These are phyloP conservation scores for Trochalopteron elliotii DNA, from an alignment of 2,113 vertebrate genomes.

Conservation along the genomic window DNA sequence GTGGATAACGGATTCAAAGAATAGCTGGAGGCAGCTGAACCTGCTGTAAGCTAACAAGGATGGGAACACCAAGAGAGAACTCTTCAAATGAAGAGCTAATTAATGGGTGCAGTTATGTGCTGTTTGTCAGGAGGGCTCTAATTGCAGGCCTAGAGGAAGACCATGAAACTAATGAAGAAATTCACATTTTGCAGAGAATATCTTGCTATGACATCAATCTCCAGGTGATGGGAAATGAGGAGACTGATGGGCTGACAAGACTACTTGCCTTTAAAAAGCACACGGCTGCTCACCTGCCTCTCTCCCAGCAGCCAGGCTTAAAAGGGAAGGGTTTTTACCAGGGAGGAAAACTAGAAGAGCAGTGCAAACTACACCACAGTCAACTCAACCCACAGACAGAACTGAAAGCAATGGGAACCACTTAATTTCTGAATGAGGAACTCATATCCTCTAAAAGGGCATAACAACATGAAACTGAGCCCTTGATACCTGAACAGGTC, in stretches of 20 bases:
- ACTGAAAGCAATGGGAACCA: neutral
- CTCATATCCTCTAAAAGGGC: neutral
- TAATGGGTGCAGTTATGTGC: neutral
- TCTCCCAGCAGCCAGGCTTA: neutral
- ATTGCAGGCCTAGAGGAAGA: conserved; percentile 17
- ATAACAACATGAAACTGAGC: neutral
- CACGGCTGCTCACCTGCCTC: neutral
- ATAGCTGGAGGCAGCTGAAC: neutral
- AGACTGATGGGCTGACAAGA: neutral
- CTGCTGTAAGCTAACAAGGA: neutral
- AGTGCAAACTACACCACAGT: neutral
- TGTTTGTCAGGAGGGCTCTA: neutral
- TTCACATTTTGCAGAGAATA: neutral
- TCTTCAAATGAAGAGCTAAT: conserved; percentile 15
- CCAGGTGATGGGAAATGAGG: neutral
- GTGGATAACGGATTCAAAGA: fast-evolving
- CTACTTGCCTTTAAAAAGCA: neutral
- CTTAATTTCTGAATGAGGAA: neutral
- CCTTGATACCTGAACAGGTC: neutral
- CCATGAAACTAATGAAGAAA: neutral
- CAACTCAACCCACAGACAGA: neutral
- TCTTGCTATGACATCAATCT: neutral
- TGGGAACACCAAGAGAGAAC: neutral
- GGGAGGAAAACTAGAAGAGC: neutral
- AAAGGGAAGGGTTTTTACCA: neutral